Base-by-base conservation (phyloP, 2,797 vertebrate genomes). In the Gadopsis marmoratus region DNA sequence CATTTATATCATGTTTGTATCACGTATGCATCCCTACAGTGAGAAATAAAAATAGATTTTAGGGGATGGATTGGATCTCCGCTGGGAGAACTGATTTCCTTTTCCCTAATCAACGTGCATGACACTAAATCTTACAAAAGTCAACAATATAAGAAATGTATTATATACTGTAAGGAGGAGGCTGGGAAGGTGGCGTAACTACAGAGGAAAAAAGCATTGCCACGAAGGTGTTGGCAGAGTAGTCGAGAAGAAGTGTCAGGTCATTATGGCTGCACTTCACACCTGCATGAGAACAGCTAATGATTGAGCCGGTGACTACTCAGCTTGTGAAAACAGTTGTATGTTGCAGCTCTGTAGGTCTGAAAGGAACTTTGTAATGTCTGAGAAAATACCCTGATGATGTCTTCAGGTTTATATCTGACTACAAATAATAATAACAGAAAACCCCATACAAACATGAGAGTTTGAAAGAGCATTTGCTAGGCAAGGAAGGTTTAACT, bases 311-410 rank as follows among this genome's bases (percentile, higher is more conserved):
- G 5, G 21, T 53, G 5, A 51, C 14, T 19, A 67, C 2, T 43
- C 50, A 10, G 2, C 21, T 21, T 33, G 48, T 31, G 12, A 59
- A 59, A 43, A 59, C 43, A n/a, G 33, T 17, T 66, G 35, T 51
- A 13, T 59, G 59, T 50, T n/a, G 21, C 23, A 29, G 43, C 51
- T 33, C n/a, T 65, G 29, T 21, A 26, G 50, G 39, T 64, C 50
- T 74, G n/a, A 56, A 56, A 45, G 43, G n/a, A 48, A 53, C 62
- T 59, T 39, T 51, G 12, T 16, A 29, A 41, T 41, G 54, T 59
- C 9, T 17, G 26, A 41, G 35, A 58, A 16, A 58, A 65, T 21
- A 54, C 45, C 50, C 4, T 19, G 21, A 23, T 35, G 50, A 45
- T 47, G 61, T 50, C 33, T 48, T 48, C 39, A 50, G 19, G 53